A percentile compares a stretch with the other conserved stretches of the same genome.
These are phyloP conservation scores for Cheiracanthium punctorium DNA, from an alignment of 2,888 invertebrate genomes.

Conservation along the genomic window DNA sequence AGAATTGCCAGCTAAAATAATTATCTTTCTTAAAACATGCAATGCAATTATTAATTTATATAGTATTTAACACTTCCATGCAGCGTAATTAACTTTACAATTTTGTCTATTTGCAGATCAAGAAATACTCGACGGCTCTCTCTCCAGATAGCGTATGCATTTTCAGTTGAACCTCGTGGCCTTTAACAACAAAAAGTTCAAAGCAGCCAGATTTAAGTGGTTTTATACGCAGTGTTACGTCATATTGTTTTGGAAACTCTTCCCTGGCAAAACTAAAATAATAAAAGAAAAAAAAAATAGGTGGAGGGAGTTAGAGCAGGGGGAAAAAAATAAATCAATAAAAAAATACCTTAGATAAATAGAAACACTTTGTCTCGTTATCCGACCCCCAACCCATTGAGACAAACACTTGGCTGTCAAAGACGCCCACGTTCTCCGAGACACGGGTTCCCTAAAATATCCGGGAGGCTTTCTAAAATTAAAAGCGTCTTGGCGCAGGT, in stretches of 20 bases:
- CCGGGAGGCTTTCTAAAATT: slow-evolving; percentile 39
- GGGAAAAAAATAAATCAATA: too few species aligned
- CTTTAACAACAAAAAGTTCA: not conserved
- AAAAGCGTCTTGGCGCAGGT: slow-evolving; percentile 31
- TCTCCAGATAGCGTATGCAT: too few species aligned
- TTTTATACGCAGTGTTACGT: not conserved
- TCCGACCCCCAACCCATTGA: not conserved
- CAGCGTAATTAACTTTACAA: too few species aligned
- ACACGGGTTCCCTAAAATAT: slow-evolving; percentile 20
- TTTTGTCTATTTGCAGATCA: too few species aligned
- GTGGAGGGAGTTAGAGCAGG: too few species aligned
- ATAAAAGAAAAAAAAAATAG: too few species aligned
- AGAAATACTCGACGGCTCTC: too few species aligned
- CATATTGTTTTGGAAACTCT: not conserved
- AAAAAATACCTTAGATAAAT: not conserved
- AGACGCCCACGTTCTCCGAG: not conserved
- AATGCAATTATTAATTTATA: too few species aligned
- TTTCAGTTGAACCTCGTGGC: not conserved
- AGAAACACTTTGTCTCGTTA: not conserved
- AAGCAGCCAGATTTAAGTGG: not conserved
- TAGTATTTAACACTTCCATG: too few species aligned
- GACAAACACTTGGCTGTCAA: not conserved
- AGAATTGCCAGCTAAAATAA: too few species aligned
- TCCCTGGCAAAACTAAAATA: too few species aligned
- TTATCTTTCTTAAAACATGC: too few species aligned